Conservation (phyloP, 1,140 invertebrate genomes). For the Ladona fulva region DNA sequence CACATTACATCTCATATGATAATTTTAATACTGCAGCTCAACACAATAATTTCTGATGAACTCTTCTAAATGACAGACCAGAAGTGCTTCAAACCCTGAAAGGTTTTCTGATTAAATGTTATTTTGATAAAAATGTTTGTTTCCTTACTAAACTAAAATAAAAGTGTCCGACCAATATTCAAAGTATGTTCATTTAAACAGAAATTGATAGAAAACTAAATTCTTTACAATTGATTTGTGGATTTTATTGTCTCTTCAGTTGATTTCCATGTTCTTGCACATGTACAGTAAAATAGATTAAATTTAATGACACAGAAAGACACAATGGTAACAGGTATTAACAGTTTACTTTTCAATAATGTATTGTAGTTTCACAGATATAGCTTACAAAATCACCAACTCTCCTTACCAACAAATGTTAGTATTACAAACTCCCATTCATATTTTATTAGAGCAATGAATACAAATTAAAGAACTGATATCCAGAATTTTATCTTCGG, state of each 20-base stretch:
- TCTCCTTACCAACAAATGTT: neutral
- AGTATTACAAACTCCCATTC: neutral
- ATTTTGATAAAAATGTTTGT: too few species aligned
- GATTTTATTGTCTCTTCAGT: constrained; percentile 6
- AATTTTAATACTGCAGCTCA: too few species aligned
- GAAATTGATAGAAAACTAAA: neutral
- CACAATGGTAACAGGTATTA: constrained; percentile 9
- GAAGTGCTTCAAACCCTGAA: too few species aligned
- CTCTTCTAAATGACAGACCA: too few species aligned
- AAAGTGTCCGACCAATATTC: too few species aligned
- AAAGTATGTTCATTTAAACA: neutral
- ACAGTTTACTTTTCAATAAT: neutral
- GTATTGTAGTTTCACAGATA: neutral
- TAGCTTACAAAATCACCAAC: neutral
- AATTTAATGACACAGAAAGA: constrained; percentile 3
- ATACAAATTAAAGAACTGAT: neutral
- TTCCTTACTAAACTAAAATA: too few species aligned
- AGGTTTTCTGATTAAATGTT: too few species aligned
- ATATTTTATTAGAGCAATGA: neutral
- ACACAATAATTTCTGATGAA: too few species aligned
- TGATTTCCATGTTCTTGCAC: neutral
- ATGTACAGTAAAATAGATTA: constrained; percentile 10
- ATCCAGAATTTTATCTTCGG: neutral
- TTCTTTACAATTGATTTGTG: neutral
- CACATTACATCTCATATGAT: too few species aligned